These are phyloP conservation scores for Antechinus flavipes DNA, from an alignment of 2,113 vertebrate genomes.

Conservation along the genomic window DNA sequence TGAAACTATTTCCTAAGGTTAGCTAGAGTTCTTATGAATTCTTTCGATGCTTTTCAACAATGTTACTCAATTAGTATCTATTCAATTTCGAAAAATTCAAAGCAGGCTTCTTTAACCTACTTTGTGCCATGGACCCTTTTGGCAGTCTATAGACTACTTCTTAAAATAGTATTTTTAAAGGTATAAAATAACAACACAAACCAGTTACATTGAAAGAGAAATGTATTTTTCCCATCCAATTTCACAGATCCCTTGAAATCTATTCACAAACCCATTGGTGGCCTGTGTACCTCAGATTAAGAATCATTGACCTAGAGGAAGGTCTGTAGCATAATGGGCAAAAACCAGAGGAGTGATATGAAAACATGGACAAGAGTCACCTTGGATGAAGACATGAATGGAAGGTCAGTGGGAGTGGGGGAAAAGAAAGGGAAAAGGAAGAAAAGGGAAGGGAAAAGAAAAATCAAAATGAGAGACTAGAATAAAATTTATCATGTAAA, in stretches of 20 bases:
- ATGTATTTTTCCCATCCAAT: not conserved
- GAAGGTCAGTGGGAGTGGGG: not conserved
- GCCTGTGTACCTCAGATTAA: not conserved
- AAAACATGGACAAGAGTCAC: not conserved
- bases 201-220: not conserved
- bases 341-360: not conserved
- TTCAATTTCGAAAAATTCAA: not conserved
- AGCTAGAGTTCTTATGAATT: not conserved
- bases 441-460: no score
- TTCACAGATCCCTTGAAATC: not conserved
- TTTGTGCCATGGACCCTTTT: not conserved
- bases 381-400: not conserved
- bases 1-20: conserved; percentile 12
- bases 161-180: not conserved
- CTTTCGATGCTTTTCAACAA: not conserved
- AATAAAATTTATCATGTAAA: not conserved
- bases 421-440: not conserved
- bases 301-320: not conserved
- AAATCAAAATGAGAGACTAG: not conserved
- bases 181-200: not conserved
- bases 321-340: not conserved
- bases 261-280: not conserved
- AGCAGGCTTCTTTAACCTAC: not conserved
- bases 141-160: not conserved
- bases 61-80: not conserved